A percentile compares a stretch with the other conserved stretches of the same genome.
Evolutionary conservation across 2,888 invertebrate species (phyloP).

Genomic region (Zaprionus obscuricornis): DNA sequence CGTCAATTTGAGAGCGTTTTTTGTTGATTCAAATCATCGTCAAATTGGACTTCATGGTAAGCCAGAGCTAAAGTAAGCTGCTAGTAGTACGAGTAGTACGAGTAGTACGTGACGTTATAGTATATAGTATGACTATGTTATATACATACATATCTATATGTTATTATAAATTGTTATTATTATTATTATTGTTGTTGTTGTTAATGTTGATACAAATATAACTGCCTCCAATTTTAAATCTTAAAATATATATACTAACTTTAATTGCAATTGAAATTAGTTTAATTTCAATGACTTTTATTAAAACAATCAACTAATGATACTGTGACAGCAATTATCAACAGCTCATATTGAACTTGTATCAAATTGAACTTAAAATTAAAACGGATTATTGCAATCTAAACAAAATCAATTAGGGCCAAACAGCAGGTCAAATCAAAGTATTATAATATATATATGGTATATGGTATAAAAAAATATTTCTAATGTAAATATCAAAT

Average conservation of each 20-base stretch:
- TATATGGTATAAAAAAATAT: too few relatives aligned
- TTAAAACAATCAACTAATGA: slow-evolving; percentile 35
- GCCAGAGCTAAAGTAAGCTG: too few relatives aligned
- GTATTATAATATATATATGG: too few relatives aligned
- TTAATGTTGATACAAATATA: too few relatives aligned
- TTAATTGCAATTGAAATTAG: slow-evolving; percentile 56
- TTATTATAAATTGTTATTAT: too few relatives aligned
- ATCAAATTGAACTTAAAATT: neutral
- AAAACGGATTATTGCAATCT: slow-evolving; percentile 12
- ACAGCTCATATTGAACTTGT: slow-evolving; percentile 19
- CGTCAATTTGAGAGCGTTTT: slow-evolving; percentile 54
- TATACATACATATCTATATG: too few relatives aligned
- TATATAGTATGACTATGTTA: neutral
- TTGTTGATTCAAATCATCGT: slow-evolving; percentile 45
- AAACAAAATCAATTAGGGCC: slow-evolving; percentile 13
- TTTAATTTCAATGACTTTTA: slow-evolving; percentile 57
- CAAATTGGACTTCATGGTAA: slow-evolving; percentile 65
- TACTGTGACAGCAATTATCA: slow-evolving; percentile 43
- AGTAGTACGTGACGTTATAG: slow-evolving; percentile 48
- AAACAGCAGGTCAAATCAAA: neutral
- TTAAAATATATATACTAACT: slow-evolving; percentile 43
- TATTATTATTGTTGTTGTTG: too few relatives aligned
- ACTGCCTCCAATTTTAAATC: too few relatives aligned
- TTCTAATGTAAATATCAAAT: too few relatives aligned
- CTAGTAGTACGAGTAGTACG: too few relatives aligned